phyloP scores from a whole-genome alignment of 2,113 vertebrate genomes.

The Aspidoscelis tigris region DNA sequence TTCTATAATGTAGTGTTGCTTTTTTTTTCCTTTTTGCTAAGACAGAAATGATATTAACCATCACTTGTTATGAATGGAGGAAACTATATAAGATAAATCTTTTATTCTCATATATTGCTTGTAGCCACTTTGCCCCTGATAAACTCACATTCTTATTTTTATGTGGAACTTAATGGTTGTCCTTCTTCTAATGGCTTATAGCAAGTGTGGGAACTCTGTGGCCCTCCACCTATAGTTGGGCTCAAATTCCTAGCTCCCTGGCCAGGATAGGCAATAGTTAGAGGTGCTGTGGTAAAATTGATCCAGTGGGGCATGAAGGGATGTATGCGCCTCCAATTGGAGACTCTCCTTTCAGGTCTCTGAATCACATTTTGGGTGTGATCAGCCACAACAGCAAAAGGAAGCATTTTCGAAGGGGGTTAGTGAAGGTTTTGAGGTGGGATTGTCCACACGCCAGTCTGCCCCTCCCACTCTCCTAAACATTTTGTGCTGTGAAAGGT shows the following conservation, averaged over 20 bases:
- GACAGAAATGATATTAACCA: constrained; percentile 55
- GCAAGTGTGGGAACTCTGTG: neutral
- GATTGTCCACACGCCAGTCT: too few species aligned
- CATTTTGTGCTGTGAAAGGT: too few species aligned
- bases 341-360: too few species aligned
- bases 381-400: too few species aligned
- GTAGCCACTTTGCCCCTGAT: constrained; percentile 59
- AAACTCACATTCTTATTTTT: constrained; percentile 66
- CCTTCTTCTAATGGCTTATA: constrained; percentile 9
- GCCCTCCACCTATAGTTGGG: neutral
- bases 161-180: constrained; percentile 48
- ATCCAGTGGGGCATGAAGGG: too few species aligned
- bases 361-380: too few species aligned
- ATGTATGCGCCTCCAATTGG: too few species aligned
- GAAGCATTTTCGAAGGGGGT: too few species aligned
- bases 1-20: constrained; percentile 54
- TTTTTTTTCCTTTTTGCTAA: constrained; percentile 40
- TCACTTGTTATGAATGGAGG: constrained; percentile 58
- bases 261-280: neutral
- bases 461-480: too few species aligned
- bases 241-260: neutral
- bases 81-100: constrained; percentile 62
- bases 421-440: too few species aligned
- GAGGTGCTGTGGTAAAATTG: neutral
- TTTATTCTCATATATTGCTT: constrained; percentile 62